These are phyloP conservation scores for Biston betularia DNA, from an alignment of 2,888 invertebrate species.

Conservation along the genomic window DNA sequence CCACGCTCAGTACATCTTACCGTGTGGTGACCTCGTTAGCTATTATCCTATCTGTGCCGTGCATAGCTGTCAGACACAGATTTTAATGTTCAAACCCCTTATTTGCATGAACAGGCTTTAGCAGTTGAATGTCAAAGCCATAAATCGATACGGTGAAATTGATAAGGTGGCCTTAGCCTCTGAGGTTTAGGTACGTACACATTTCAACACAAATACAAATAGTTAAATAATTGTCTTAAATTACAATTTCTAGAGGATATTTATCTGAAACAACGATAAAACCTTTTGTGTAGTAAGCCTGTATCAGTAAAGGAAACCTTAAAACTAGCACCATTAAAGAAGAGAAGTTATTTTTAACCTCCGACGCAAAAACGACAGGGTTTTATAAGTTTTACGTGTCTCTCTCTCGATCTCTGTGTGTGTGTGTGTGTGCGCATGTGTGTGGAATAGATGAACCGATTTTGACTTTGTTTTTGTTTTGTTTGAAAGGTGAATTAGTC, in stretches of 20 bases:
- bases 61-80: conserved; percentile 39
- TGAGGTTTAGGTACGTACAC: background rate
- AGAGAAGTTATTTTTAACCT: no score
- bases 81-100: conserved; percentile 48
- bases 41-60: background rate
- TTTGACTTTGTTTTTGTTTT: no score
- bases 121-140: conserved; percentile 43
- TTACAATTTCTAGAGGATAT: background rate
- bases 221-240: background rate
- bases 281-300: background rate
- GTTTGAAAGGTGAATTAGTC: no score
- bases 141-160: conserved; percentile 50
- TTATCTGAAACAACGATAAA: background rate
- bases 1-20: background rate
- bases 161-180: conserved; percentile 44
- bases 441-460: no score
- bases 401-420: no score
- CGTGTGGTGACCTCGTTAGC: background rate
- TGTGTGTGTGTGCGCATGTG: no score
- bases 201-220: background rate
- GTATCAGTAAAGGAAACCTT: no score
- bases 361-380: no score
- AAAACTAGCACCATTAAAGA: no score
- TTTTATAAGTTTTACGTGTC: no score
- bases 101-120: conserved; percentile 55